Conservation (phyloP, 2,113 vertebrate genomes). For the Melozone crissalis region DNA sequence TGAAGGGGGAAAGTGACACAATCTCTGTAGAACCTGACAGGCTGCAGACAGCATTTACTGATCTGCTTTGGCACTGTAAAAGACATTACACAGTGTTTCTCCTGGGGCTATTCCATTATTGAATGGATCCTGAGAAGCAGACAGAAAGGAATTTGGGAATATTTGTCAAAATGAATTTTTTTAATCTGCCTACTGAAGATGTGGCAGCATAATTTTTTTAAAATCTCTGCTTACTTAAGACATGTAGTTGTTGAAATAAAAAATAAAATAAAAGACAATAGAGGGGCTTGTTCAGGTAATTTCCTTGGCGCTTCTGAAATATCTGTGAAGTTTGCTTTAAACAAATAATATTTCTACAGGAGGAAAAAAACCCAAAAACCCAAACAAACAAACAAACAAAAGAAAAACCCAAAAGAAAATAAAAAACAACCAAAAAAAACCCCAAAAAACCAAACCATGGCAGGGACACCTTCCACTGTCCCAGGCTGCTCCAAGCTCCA, state of each 20-base stretch:
- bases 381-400: too few relatives aligned
- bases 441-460: neutral
- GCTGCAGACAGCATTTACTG: neutral
- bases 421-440: neutral
- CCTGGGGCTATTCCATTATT: neutral
- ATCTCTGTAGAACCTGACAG: neutral
- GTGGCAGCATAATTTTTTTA: neutral
- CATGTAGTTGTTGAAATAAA: neutral
- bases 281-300: neutral
- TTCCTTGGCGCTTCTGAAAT: neutral
- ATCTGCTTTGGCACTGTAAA: neutral
- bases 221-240: neutral
- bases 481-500: neutral
- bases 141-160: neutral
- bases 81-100: neutral
- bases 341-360: neutral
- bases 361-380: accelerated
- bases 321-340: neutral
- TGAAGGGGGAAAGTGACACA: neutral
- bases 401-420: too few relatives aligned
- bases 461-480: neutral
- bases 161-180: neutral
- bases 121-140: neutral
- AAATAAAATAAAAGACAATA: neutral
- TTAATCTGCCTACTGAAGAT: neutral